Evolutionary conservation across 2,888 invertebrate genomes (phyloP), one percentile per base, ranked within the genome.

Genomic region (Minunthozetes semirufus): DNA sequence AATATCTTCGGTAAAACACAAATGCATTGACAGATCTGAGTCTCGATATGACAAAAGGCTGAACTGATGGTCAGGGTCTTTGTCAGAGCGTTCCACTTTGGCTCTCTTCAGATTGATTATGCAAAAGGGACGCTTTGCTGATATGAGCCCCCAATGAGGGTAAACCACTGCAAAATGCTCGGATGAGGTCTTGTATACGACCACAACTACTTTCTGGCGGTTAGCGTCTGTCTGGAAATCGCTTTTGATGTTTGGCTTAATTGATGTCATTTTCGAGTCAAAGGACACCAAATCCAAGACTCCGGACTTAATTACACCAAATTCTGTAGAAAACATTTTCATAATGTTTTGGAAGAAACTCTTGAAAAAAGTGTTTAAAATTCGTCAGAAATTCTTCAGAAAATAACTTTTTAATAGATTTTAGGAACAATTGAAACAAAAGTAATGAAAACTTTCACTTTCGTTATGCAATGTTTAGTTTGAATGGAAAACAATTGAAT

Each of bases 121-220:
- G 22, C 68, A 68, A 46, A 78, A 61, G 1, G 79, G 79, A 25
- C 78, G 76, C 68, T 78, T 76, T 0, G 78, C 77, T 11, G 78
- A 75, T 19, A 78, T 70, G 38, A 77, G 74, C 9, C 76, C 77
- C 38, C 78, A 77, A 27, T 78, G 76, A 8, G 79, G 79, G 27
- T 78, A 79, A n/a, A 79, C 71, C 19, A 79, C 78, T 56, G 78
- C 78, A 53, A 79, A 79, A 50, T 79, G 79, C 72, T 79, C 79
- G 56, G 77, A 78, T 17, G 78, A 78, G 4, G 79, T 79, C 13
- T 78, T 77, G 68, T 79, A 78, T 17, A 79, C 78, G 11, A 78
- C 75, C 25, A 79, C 79, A 48, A 78, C 73, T 17, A 79, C 78
- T 6, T 78, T 76, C 61, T 78, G 79, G 19, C 29, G 68, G 22